Conservation (phyloP, 2,888 invertebrate genomes). For the Drosophila lacicola region DNA sequence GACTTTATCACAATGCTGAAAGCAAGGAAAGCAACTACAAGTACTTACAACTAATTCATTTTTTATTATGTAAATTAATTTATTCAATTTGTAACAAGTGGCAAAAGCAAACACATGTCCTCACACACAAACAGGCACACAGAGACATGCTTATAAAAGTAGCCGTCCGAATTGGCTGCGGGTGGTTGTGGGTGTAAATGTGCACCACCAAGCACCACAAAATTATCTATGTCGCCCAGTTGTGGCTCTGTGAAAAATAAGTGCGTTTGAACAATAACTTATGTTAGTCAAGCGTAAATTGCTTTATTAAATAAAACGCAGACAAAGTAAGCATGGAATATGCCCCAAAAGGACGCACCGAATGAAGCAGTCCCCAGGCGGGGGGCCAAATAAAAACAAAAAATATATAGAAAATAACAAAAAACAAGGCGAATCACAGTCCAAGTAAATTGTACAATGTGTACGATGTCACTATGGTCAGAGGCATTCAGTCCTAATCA, state of each 20-base stretch:
- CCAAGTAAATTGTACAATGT: slow-evolving; percentile 76
- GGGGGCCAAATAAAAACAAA: slow-evolving; percentile 19
- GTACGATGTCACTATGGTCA: slow-evolving; percentile 70
- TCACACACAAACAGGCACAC: slow-evolving; percentile 3
- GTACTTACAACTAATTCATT: slow-evolving; percentile 60
- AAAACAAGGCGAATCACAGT: slow-evolving; percentile 58
- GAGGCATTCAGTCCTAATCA: slow-evolving; percentile 72
- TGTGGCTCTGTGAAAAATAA: slow-evolving; percentile 47
- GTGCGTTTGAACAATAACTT: slow-evolving; percentile 75
- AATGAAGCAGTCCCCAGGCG: slow-evolving; percentile 38
- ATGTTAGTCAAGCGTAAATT: slow-evolving; percentile 81
- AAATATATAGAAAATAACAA: slow-evolving; percentile 12
- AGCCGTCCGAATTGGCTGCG: slow-evolving; percentile 21
- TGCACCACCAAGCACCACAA: slow-evolving; percentile 36
- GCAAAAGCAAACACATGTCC: slow-evolving; percentile 22
- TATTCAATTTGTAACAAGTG: slow-evolving; percentile 67
- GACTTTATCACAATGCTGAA: slow-evolving; percentile 36
- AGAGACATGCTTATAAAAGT: slow-evolving; percentile 6
- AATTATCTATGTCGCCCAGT: slow-evolving; percentile 68
- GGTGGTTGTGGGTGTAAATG: slow-evolving; percentile 2
- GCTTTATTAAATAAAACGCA: slow-evolving; percentile 80
- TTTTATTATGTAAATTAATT: slow-evolving; percentile 79
- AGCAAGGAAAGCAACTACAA: slow-evolving; percentile 16
- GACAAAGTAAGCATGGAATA: slow-evolving; percentile 68
- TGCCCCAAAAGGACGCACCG: slow-evolving; percentile 58